These are phyloP conservation scores for Pseudobourletiella spinata DNA, from an alignment of 1,140 invertebrate species.

Conservation along the genomic window DNA sequence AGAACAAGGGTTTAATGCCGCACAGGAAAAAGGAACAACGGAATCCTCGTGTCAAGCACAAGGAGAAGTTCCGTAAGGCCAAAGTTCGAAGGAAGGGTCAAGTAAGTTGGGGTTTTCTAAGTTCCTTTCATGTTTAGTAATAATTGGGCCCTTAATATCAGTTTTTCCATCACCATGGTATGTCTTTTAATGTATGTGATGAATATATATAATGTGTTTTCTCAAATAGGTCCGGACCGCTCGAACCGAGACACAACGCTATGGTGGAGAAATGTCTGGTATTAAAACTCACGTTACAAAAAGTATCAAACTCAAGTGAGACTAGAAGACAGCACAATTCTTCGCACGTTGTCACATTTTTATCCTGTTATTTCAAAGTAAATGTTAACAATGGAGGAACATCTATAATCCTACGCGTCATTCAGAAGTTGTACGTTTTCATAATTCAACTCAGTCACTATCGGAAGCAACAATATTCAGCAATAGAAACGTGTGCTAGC, in stretches of 20 bases:
- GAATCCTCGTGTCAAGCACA: conserved; percentile 89
- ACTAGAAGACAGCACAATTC: too few species aligned
- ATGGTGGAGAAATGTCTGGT: conserved; percentile 82
- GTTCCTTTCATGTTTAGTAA: background rate
- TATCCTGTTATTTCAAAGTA: too few species aligned
- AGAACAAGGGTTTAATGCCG: conserved; percentile 88
- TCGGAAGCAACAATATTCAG: too few species aligned
- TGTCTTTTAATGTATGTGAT: background rate
- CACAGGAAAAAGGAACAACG: conserved; percentile 78
- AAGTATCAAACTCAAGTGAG: conserved; percentile 74
- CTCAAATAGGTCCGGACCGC: conserved; percentile 57
- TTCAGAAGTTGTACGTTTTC: too few species aligned
- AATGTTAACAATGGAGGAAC: too few species aligned
- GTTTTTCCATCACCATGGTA: too few species aligned
- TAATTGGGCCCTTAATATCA: too few species aligned
- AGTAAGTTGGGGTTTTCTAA: conserved; percentile 43
- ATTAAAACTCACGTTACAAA: conserved; percentile 78
- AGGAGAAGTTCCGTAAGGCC: conserved; percentile 82
- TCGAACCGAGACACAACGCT: conserved; percentile 64
- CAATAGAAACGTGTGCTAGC: too few species aligned
- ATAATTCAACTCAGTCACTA: too few species aligned
- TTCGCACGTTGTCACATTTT: too few species aligned
- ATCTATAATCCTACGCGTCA: too few species aligned
- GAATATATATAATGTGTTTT: conserved; percentile 4
- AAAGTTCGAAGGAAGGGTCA: conserved; percentile 81